Evolutionary conservation across 2,113 vertebrate genomes (phyloP).

Genomic region (Vireo altiloquus): DNA sequence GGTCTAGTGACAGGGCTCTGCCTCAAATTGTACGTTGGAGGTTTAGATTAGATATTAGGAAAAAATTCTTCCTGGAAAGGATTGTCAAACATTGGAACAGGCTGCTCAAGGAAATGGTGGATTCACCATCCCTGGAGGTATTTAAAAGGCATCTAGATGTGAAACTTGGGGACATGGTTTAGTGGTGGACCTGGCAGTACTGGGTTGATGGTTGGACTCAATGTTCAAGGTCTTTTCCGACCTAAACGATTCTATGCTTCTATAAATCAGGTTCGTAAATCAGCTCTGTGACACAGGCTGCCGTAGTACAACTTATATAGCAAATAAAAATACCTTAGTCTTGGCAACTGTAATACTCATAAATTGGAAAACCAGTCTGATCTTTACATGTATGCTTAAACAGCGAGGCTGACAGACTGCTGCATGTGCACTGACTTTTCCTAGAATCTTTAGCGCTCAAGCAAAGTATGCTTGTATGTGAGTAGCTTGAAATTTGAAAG

Average conservation of each 20-base stretch:
- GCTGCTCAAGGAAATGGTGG: neutral
- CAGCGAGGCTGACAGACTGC: neutral
- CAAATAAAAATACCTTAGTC: neutral
- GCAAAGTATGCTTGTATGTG: neutral
- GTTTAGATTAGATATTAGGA: neutral
- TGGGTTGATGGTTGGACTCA: neutral
- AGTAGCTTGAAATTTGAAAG: neutral
- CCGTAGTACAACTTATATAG: neutral
- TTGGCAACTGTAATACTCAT: neutral
- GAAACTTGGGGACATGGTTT: neutral
- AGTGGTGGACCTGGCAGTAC: neutral
- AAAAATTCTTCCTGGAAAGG: neutral
- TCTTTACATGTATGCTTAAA: neutral
- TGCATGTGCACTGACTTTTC: neutral
- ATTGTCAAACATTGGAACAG: neutral
- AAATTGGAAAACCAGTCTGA: neutral
- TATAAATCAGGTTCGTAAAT: neutral
- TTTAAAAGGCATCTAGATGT: fast-evolving
- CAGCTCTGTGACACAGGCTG: neutral
- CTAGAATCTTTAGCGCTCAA: neutral
- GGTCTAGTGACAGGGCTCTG: neutral
- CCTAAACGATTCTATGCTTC: neutral
- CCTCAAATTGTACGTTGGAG: neutral
- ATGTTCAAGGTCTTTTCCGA: neutral
- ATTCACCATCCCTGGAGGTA: neutral